phyloP scores from a whole-genome alignment of 2,888 invertebrate genomes.

The Patella depressa region DNA sequence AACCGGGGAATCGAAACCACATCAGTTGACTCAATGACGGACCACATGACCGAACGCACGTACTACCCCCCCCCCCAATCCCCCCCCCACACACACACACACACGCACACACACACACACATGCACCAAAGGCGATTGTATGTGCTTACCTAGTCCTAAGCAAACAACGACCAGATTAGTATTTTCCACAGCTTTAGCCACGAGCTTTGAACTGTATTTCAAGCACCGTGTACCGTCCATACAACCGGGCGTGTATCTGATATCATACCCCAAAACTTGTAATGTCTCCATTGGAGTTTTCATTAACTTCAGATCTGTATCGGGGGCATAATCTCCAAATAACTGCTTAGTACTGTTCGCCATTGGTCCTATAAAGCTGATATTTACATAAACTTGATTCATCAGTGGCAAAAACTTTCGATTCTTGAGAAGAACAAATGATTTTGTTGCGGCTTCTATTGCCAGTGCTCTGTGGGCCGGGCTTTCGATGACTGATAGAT shows the following conservation, averaged over 20 bases:
- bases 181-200: slow-evolving; percentile 46
- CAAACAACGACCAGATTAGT: slow-evolving; percentile 59
- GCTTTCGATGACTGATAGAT: slow-evolving; percentile 44
- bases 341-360: slow-evolving; percentile 54
- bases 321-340: slow-evolving; percentile 63
- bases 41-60: too few relatives aligned
- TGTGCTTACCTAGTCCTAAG: slow-evolving; percentile 58
- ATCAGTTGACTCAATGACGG: too few relatives aligned
- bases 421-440: slow-evolving; percentile 55
- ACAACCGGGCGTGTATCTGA: slow-evolving; percentile 55
- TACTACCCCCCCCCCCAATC: too few relatives aligned
- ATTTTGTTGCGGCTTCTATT: slow-evolving; percentile 42
- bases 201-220: slow-evolving; percentile 41
- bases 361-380: slow-evolving; percentile 63
- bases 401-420: slow-evolving; percentile 35
- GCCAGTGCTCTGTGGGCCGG: slow-evolving; percentile 41
- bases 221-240: slow-evolving; percentile 43
- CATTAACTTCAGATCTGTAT: slow-evolving; percentile 42
- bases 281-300: slow-evolving; percentile 56
- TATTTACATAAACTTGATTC: not conserved
- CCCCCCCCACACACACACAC: too few relatives aligned
- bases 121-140: not conserved
- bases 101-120: too few relatives aligned
- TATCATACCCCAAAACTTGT: slow-evolving; percentile 33
- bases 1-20: too few relatives aligned